Percentiles rank a stretch among this genome's conserved stretches.
These are phyloP conservation scores for Scaptomyza tumidula DNA, from an alignment of 2,888 invertebrate species.

Conservation along the genomic window DNA sequence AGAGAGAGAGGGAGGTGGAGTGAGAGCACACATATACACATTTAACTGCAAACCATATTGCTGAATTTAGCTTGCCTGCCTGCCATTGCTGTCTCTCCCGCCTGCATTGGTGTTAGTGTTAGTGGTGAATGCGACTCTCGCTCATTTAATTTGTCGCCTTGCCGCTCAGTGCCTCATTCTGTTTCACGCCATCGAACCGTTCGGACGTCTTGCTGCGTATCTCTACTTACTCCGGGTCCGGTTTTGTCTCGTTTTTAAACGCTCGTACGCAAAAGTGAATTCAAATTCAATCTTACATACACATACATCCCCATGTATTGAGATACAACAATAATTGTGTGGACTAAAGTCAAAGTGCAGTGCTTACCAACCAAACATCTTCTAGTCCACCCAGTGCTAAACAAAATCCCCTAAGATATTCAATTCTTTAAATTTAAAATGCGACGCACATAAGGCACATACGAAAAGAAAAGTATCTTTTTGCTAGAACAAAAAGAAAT, in stretches of 20 bases:
- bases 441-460: constrained; percentile 45
- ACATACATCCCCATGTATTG: not conserved
- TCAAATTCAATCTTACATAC: constrained; percentile 4
- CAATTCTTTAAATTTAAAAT: constrained; percentile 40
- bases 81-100: constrained; percentile 3
- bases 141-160: constrained; percentile 57
- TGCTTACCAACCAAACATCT: constrained; percentile 3
- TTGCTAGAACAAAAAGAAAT: not conserved
- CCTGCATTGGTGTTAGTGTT: constrained; percentile 1
- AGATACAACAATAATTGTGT: constrained; percentile 15
- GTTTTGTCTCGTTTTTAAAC: constrained; percentile 35
- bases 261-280: constrained; percentile 34
- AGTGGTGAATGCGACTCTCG: constrained; percentile 9
- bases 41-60: constrained; percentile 60
- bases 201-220: constrained; percentile 67
- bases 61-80: constrained; percentile 56
- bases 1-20: constrained; percentile 19
- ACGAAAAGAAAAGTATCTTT: not conserved
- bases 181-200: constrained; percentile 75
- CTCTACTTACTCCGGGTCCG: constrained; percentile 32
- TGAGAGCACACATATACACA: constrained; percentile 5
- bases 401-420: constrained; percentile 1
- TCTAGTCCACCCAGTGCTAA: constrained; percentile 33
- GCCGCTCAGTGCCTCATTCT: constrained; percentile 70
- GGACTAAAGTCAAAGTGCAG: constrained; percentile 28